Evolutionary conservation across 2,888 invertebrate species (phyloP).

Genomic region (Chaetogeoica ovagalla): DNA sequence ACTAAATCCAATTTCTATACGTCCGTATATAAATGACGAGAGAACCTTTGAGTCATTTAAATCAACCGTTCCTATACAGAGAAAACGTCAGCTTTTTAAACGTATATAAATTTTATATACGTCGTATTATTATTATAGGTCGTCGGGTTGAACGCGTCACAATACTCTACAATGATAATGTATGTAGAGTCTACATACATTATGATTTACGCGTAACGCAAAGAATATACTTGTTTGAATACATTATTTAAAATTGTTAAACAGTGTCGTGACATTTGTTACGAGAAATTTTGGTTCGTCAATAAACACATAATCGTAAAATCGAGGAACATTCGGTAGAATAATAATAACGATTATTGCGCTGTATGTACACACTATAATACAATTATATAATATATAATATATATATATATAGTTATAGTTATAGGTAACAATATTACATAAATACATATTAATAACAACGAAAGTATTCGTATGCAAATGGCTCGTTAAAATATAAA

Average conservation of each 20-base stretch:
- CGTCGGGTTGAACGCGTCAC: background rate
- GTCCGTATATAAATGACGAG: background rate
- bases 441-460: no score
- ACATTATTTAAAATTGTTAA: conserved; percentile 23
- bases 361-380: background rate
- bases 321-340: background rate
- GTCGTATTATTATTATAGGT: background rate
- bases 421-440: no score
- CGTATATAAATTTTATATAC: background rate
- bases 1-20: background rate
- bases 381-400: conserved; percentile 6
- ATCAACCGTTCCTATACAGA: background rate
- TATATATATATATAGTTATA: background rate
- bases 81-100: background rate
- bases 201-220: no score
- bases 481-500: no score
- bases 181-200: no score
- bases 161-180: no score
- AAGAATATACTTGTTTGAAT: conserved; percentile 8
- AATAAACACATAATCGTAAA: conserved; percentile 20
- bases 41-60: background rate
- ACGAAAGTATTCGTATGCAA: no score
- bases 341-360: background rate
- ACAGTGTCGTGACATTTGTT: conserved; percentile 24
- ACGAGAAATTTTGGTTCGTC: conserved; percentile 23